Evolutionary conservation across 2,797 vertebrate genomes (phyloP).

Genomic region (Sebastes reedi): DNA sequence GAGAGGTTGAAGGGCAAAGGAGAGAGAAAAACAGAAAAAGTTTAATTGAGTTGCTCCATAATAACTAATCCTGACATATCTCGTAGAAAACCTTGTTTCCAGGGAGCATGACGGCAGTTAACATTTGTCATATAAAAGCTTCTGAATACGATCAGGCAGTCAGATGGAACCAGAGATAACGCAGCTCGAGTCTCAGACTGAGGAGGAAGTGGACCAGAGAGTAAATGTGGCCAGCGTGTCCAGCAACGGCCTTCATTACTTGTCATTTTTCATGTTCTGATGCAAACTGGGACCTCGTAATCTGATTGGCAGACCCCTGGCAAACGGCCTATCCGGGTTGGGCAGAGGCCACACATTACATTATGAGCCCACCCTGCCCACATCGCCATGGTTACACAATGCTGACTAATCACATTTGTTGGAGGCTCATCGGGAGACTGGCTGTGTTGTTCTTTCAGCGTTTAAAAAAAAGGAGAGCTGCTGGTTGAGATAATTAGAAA

Average conservation of each 20-base stretch:
- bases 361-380: constrained; percentile 72
- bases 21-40: constrained; percentile 1
- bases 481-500: constrained; percentile 1
- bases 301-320: constrained; percentile 79
- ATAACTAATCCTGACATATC: constrained; percentile 36
- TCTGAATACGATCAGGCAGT: constrained; percentile 32
- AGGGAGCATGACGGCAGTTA: constrained; percentile 19
- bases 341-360: constrained; percentile 71
- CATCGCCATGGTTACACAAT: constrained; percentile 80
- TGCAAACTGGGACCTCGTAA: constrained; percentile 74
- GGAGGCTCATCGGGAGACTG: constrained; percentile 64
- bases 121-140: constrained; percentile 38
- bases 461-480: neutral
- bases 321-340: constrained; percentile 72
- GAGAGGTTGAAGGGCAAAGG: neutral
- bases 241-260: constrained; percentile 56
- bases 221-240: constrained; percentile 25
- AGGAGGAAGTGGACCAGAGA: constrained; percentile 33
- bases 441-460: constrained; percentile 23
- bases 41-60: constrained; percentile 19
- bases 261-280: constrained; percentile 74
- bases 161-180: constrained; percentile 42
- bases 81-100: constrained; percentile 20
- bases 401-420: constrained; percentile 80
- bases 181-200: constrained; percentile 26